phyloP scores from a whole-genome alignment of 37 sponge, comb jelly and placozoan genomes.

The Oopsacas minuta region DNA sequence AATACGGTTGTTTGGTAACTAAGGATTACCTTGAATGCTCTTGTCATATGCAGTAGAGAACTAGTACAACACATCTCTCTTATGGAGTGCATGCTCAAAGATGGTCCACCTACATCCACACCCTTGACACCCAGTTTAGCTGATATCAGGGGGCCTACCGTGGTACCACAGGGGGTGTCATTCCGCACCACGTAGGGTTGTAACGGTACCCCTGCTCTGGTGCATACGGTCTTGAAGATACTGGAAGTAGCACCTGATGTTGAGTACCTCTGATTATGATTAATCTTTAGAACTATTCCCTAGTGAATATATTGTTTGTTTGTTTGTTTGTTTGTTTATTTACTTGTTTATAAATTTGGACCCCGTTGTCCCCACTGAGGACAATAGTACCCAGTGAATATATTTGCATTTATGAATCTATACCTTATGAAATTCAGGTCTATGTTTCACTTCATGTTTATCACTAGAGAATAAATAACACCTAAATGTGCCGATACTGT shows the following conservation, averaged over 20 bases:
- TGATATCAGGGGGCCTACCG: constrained; percentile 85
- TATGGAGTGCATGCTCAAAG: constrained; percentile 89
- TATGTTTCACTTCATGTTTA: constrained; percentile 73
- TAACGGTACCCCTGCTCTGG: constrained; percentile 42
- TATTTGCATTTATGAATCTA: too few relatives aligned
- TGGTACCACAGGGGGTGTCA: constrained; percentile 85
- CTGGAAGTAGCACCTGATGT: constrained; percentile 80
- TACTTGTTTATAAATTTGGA: too few relatives aligned
- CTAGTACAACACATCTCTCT: constrained; percentile 82
- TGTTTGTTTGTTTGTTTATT: too few relatives aligned
- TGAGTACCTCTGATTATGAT: constrained; percentile 82
- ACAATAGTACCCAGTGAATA: too few relatives aligned
- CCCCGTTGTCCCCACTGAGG: too few relatives aligned
- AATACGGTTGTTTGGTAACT: too few relatives aligned
- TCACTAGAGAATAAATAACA: constrained; percentile 25
- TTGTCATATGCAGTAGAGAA: constrained; percentile 46
- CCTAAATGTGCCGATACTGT: too few relatives aligned
- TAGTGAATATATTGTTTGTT: too few relatives aligned
- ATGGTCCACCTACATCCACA: constrained; percentile 71
- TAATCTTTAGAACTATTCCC: constrained; percentile 76
- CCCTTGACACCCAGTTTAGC: constrained; percentile 80
- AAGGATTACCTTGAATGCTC: constrained; percentile 65
- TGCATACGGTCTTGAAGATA: constrained; percentile 49
- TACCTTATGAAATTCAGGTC: constrained; percentile 65
- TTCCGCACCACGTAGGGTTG: constrained; percentile 83